phyloP scores from a whole-genome alignment of 1,140 invertebrate genomes.

The Drosophila lowei region DNA sequence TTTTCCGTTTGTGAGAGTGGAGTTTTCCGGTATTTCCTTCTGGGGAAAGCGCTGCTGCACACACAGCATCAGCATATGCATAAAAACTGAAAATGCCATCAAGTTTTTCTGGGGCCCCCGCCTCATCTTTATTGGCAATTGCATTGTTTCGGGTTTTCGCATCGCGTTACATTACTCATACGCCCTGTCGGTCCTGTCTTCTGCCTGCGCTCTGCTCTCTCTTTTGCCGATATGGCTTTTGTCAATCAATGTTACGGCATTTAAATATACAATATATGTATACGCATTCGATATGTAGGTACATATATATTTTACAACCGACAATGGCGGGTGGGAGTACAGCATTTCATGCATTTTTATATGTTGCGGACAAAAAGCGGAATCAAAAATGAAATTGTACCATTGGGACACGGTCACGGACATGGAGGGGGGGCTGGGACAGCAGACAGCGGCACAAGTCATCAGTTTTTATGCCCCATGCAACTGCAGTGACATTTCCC shows the following conservation, averaged over 20 bases:
- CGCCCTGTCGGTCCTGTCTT: slow-evolving; percentile 38
- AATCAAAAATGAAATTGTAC: slow-evolving; percentile 58
- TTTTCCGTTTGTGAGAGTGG: slow-evolving; percentile 6
- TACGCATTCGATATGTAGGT: slow-evolving; percentile 32
- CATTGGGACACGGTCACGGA: slow-evolving; percentile 44
- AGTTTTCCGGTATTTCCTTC: slow-evolving; percentile 7
- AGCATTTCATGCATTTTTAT: slow-evolving; percentile 69
- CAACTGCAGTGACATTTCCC: slow-evolving; percentile 59
- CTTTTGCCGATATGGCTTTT: slow-evolving; percentile 61
- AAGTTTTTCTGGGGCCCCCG: slow-evolving; percentile 11
- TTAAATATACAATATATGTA: slow-evolving; percentile 66
- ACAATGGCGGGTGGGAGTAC: slow-evolving; percentile 10
- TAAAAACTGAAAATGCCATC: slow-evolving; percentile 28
- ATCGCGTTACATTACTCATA: slow-evolving; percentile 69
- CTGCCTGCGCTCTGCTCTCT: neutral
- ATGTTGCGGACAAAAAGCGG: slow-evolving; percentile 27
- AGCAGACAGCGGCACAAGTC: slow-evolving; percentile 73
- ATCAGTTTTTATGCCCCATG: slow-evolving; percentile 69
- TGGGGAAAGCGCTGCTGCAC: neutral
- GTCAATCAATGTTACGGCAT: slow-evolving; percentile 75
- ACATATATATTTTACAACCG: slow-evolving; percentile 29
- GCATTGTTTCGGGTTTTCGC: slow-evolving; percentile 42
- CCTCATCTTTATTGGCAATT: slow-evolving; percentile 46
- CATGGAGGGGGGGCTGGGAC: slow-evolving; percentile 2
- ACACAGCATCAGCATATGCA: slow-evolving; percentile 2